A percentile compares a stretch with the other conserved stretches of the same genome.
These are phyloP conservation scores for Heliconius hortense DNA, from an alignment of 2,888 invertebrate species.

Conservation along the genomic window DNA sequence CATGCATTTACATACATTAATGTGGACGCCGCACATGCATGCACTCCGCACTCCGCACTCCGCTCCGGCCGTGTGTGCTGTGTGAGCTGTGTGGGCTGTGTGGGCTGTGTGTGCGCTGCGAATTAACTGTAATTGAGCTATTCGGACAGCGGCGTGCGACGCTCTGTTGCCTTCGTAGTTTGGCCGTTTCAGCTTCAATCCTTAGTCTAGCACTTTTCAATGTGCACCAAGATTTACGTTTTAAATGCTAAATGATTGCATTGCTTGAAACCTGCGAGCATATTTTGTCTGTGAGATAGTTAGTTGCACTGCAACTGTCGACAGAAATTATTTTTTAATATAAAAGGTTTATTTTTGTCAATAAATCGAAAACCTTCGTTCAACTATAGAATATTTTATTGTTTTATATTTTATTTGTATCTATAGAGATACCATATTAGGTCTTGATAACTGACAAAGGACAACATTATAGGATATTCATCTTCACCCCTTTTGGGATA, in stretches of 20 bases:
- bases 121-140: constrained; percentile 82
- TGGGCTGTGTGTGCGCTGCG: constrained; percentile 77
- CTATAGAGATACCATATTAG: background rate
- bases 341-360: background rate
- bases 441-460: constrained; percentile 47
- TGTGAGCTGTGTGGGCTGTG: no score
- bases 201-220: constrained; percentile 33
- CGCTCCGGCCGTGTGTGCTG: no score
- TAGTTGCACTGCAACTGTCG: background rate
- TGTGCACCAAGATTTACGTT: constrained; percentile 18
- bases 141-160: constrained; percentile 72
- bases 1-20: constrained; percentile 82
- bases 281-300: background rate
- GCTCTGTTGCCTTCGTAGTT: constrained; percentile 66
- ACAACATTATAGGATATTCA: constrained; percentile 62
- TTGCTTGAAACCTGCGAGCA: background rate
- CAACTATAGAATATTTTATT: background rate
- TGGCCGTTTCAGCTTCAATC: constrained; percentile 55
- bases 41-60: constrained; percentile 53
- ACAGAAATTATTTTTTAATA: background rate
- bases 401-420: background rate
- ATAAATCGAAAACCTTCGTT: background rate
- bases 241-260: background rate
- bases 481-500: constrained; percentile 78
- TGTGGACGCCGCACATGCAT: constrained; percentile 76